Base-by-base conservation (phyloP, 2,797 vertebrate genomes). In the Stomatorhinus walkeri region DNA sequence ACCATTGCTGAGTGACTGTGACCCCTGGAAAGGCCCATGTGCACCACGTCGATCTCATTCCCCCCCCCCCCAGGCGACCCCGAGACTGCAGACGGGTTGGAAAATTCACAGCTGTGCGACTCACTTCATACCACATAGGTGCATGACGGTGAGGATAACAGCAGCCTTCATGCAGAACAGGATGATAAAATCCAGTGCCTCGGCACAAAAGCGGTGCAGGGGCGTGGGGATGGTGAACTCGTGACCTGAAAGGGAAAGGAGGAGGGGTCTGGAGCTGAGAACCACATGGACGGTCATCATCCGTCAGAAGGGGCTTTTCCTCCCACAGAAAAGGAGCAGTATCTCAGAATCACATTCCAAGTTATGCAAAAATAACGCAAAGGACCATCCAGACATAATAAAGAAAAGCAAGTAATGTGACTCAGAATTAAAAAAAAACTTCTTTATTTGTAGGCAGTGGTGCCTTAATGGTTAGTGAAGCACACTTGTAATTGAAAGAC, bases 131-230 rank as follows among this genome's bases (percentile, higher is more conserved):
- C 98, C 98, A 93, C 96, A 98, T 92, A 99, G 94, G 88, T 98
- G 97, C 96, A 99, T 98, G 93, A 99, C 96, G 94, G 96, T 97
- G 93, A 99, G 94, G 89, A 98, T 96, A 89, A 98, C 97, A 88
- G 97, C 97, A 92, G 97, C 98, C 93, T 99, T 99, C 92, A 99
- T 96, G 90, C 98, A 98, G 91, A 98, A 98, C 48, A 99, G 95
- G 93, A 99, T 98, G 91, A 98, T 96, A 93, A 99, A 99, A 92
- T 99, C 98, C 93, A 99, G 97, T 86, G 97, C 98, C 95, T 99
- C 97, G 4, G 98, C 98, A 88, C 98, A 94, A 94, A 98, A 97
- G 90, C 98, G 96, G 93, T 97, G 97, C 10, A 97, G 95, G 93
- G 97, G 95, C 1, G 98, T 98, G 72, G 98, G 97, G 93, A 99